A percentile compares a stretch with the other conserved stretches of the same genome.
Evolutionary conservation across 1,140 invertebrate species (phyloP).

Genomic region (Orchesella cincta): DNA sequence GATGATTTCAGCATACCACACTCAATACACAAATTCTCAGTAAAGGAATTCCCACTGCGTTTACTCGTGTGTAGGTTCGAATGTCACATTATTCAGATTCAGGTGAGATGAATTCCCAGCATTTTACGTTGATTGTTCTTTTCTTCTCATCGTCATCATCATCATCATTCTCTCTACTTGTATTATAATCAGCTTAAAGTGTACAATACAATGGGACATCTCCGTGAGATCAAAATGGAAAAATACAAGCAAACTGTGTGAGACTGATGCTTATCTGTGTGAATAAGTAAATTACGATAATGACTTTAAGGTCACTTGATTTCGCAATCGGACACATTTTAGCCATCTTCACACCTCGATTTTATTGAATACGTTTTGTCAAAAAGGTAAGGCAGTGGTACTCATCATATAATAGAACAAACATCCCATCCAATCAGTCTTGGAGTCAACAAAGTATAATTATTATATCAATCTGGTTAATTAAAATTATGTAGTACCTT

Average conservation of each 20-base stretch:
- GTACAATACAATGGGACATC: not conserved
- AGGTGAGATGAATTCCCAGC: not conserved
- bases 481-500: no score
- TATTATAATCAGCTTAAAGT: not conserved
- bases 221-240: not conserved
- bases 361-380: not conserved
- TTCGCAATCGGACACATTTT: not conserved
- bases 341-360: not conserved
- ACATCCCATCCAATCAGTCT: no score
- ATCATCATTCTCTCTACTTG: not conserved
- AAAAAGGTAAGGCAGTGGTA: not conserved
- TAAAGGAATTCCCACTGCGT: not conserved
- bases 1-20: not conserved
- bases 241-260: not conserved
- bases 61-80: not conserved
- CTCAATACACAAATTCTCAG: not conserved
- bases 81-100: constrained; percentile 2
- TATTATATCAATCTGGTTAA: no score
- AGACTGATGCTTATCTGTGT: not conserved
- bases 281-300: not conserved
- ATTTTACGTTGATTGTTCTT: not conserved
- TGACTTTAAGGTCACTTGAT: not conserved
- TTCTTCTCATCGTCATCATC: not conserved
- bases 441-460: no score
- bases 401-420: no score